Evolutionary conservation across 2,797 vertebrate genomes (phyloP).

Genomic region (Siniperca undulata): DNA sequence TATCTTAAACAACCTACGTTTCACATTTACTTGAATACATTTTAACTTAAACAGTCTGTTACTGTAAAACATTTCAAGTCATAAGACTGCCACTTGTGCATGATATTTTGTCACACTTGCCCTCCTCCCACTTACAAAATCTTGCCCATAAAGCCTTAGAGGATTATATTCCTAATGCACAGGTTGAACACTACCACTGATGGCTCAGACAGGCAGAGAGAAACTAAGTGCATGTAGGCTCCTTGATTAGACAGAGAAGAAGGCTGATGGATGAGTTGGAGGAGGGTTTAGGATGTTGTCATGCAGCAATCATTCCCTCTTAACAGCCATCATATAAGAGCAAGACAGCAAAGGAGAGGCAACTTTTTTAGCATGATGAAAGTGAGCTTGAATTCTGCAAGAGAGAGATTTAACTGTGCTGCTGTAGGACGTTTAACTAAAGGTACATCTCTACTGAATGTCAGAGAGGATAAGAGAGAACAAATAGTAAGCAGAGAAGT

Average conservation of each 20-base stretch:
- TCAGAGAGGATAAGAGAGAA: neutral
- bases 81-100: neutral
- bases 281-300: constrained; percentile 31
- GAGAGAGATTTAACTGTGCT: neutral
- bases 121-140: constrained; percentile 18
- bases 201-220: neutral
- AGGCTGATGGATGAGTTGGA: constrained; percentile 36
- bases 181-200: constrained; percentile 29
- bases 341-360: constrained; percentile 13
- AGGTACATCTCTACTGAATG: neutral
- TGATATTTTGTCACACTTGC: constrained; percentile 13
- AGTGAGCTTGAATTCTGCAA: constrained; percentile 2
- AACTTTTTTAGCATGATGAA: constrained; percentile 12
- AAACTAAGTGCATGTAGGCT: constrained; percentile 20
- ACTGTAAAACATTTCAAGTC: neutral
- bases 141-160: neutral
- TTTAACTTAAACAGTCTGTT: neutral
- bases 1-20: neutral
- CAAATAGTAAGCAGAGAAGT: neutral
- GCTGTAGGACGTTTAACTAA: neutral
- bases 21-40: neutral
- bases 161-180: constrained; percentile 30
- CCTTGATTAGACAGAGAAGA: constrained; percentile 35
- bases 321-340: constrained; percentile 22
- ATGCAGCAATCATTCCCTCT: constrained; percentile 35